A percentile compares a stretch with the other conserved stretches of the same genome.
These are phyloP conservation scores for Pantherophis vulpinus DNA, from an alignment of 2,797 vertebrate genomes.

Conservation along the genomic window DNA sequence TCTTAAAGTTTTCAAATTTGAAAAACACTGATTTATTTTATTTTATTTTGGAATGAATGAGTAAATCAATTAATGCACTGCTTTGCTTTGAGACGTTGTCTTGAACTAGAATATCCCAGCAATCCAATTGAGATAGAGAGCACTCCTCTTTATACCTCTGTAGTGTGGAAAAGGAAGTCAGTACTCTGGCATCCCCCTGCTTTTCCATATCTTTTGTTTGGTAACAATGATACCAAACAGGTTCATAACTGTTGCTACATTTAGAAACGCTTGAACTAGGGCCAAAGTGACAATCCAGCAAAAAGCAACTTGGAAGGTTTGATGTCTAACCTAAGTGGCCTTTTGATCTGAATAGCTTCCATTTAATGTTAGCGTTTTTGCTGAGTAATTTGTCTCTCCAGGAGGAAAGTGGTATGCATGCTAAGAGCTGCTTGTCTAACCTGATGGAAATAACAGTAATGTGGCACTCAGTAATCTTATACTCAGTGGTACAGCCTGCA, in stretches of 20 bases:
- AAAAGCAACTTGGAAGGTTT: not conserved
- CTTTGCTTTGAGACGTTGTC: not conserved
- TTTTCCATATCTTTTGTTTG: not conserved
- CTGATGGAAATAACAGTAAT: not conserved
- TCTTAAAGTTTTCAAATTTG: not conserved
- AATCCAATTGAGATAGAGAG: not conserved
- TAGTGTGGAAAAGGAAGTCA: not conserved
- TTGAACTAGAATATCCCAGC: not conserved
- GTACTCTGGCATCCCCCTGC: not conserved
- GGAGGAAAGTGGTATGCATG: not conserved
- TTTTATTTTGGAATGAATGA: not conserved
- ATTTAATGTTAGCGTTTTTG: not conserved
- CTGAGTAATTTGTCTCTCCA: not conserved
- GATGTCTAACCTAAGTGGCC: not conserved
- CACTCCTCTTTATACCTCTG: not conserved
- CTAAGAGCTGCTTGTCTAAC: not conserved
- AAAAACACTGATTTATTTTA: not conserved
- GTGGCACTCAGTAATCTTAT: not conserved
- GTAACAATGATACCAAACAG: not conserved
- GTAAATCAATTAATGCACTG: not conserved
- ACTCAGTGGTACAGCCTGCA: not conserved
- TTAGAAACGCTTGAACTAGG: not conserved
- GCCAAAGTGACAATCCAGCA: not conserved
- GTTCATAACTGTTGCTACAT: not conserved
- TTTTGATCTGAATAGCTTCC: not conserved